Conservation (phyloP, 2,797 vertebrate species). For the Dromococcyx pavoninus region DNA sequence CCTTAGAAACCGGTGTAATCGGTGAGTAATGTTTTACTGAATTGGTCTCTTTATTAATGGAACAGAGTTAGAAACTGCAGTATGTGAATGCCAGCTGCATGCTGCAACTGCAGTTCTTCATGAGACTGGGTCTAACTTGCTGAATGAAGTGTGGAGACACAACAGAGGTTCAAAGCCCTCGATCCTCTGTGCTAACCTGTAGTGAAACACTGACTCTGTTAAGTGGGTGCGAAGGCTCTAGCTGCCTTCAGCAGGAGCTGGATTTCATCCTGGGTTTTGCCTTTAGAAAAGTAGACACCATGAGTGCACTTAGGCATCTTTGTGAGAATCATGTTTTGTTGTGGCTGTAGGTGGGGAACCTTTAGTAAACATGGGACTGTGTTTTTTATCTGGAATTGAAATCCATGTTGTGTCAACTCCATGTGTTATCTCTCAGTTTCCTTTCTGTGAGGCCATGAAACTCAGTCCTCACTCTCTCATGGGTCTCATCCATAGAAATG, state of each 20-base stretch:
- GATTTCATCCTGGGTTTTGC: background rate
- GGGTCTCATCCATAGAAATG: background rate
- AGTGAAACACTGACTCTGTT: background rate
- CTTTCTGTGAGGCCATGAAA: background rate
- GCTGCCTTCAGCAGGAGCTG: background rate
- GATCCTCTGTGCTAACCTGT: background rate
- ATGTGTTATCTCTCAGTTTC: background rate
- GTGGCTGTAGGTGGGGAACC: background rate
- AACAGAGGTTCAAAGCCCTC: background rate
- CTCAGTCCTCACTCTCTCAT: rapidly evolving
- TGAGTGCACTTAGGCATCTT: background rate
- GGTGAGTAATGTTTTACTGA: conserved; percentile 38
- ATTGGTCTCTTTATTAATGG: conserved; percentile 3
- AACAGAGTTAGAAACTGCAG: background rate
- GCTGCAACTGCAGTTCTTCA: background rate
- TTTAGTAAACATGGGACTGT: background rate
- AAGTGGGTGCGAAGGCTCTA: background rate
- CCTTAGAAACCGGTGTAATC: conserved; percentile 28
- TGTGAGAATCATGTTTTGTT: background rate
- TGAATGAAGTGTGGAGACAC: background rate
- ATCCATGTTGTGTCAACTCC: background rate
- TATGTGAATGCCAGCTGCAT: background rate
- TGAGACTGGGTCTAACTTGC: background rate
- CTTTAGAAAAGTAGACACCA: background rate
- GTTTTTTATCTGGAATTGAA: background rate